These are phyloP conservation scores for Fabriciana adippe DNA, from an alignment of 2,888 invertebrate species.

Conservation along the genomic window DNA sequence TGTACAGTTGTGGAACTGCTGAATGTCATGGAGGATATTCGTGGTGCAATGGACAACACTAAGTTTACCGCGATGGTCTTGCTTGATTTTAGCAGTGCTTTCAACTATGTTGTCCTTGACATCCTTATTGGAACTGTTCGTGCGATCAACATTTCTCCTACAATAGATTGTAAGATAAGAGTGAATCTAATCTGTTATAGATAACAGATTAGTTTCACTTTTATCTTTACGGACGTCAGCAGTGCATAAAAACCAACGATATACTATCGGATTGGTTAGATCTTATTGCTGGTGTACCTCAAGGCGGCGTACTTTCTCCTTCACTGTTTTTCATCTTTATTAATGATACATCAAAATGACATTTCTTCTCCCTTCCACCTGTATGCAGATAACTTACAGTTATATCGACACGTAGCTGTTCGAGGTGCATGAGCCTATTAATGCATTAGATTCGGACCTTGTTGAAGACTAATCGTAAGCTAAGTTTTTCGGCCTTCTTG, in stretches of 20 bases:
- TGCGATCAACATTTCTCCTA: not conserved
- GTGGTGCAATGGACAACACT: too few relatives aligned
- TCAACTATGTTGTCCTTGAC: slow-evolving; percentile 2
- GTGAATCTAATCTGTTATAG: too few relatives aligned
- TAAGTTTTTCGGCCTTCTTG: too few relatives aligned
- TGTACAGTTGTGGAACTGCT: too few relatives aligned
- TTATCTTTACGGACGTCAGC: not conserved
- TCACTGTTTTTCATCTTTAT: too few relatives aligned
- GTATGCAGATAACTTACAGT: slow-evolving; percentile 8
- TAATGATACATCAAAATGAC: not conserved
- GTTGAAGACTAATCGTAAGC: not conserved
- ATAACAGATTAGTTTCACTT: not conserved
- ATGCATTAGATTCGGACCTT: not conserved
- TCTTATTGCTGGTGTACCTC: not conserved
- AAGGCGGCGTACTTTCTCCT: slow-evolving; percentile 4
- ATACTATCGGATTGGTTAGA: too few relatives aligned
- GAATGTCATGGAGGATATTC: too few relatives aligned
- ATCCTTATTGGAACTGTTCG: slow-evolving; percentile 3
- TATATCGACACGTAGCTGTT: not conserved
- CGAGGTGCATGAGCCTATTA: not conserved
- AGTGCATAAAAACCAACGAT: too few relatives aligned
- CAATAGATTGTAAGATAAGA: too few relatives aligned
- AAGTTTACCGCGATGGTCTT: too few relatives aligned
- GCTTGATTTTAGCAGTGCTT: not conserved
- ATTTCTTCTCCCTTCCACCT: slow-evolving; percentile 18